Evolutionary conservation across 2,888 invertebrate species (phyloP).

Genomic region (Dioctria rufipes): DNA sequence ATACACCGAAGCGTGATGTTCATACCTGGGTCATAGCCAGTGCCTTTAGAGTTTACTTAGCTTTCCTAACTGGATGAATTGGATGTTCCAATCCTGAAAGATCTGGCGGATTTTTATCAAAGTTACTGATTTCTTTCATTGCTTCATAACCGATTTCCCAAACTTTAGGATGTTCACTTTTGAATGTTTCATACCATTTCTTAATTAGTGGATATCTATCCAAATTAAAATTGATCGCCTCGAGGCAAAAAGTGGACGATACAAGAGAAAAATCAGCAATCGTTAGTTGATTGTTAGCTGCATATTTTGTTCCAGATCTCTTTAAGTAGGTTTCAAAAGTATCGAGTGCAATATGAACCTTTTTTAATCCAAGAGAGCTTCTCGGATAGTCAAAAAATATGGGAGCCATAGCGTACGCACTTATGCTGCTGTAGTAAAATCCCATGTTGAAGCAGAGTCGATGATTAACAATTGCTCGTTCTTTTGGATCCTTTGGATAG

Average conservation of each 20-base stretch:
- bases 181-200: slow-evolving; percentile 82
- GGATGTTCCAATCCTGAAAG: slow-evolving; percentile 80
- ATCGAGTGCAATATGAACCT: slow-evolving; percentile 77
- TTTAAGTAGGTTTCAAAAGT: slow-evolving; percentile 80
- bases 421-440: slow-evolving; percentile 81
- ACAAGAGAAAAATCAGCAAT: slow-evolving; percentile 84
- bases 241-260: slow-evolving; percentile 81
- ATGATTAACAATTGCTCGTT: slow-evolving; percentile 84
- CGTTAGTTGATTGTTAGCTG: slow-evolving; percentile 79
- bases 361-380: slow-evolving; percentile 79
- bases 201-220: slow-evolving; percentile 74
- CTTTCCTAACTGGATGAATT: slow-evolving; percentile 77
- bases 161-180: slow-evolving; percentile 77
- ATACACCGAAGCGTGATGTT: too few species aligned
- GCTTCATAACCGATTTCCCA: slow-evolving; percentile 81
- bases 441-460: slow-evolving; percentile 84
- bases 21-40: too few species aligned
- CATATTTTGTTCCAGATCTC: slow-evolving; percentile 76
- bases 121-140: slow-evolving; percentile 79
- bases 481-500: slow-evolving; percentile 81
- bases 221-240: slow-evolving; percentile 80
- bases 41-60: neutral
- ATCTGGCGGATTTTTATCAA: slow-evolving; percentile 82
- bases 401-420: slow-evolving; percentile 75
- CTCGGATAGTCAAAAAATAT: slow-evolving; percentile 84